Evolutionary conservation across 2,113 vertebrate species (phyloP).

Genomic region (Percina caprodes): DNA sequence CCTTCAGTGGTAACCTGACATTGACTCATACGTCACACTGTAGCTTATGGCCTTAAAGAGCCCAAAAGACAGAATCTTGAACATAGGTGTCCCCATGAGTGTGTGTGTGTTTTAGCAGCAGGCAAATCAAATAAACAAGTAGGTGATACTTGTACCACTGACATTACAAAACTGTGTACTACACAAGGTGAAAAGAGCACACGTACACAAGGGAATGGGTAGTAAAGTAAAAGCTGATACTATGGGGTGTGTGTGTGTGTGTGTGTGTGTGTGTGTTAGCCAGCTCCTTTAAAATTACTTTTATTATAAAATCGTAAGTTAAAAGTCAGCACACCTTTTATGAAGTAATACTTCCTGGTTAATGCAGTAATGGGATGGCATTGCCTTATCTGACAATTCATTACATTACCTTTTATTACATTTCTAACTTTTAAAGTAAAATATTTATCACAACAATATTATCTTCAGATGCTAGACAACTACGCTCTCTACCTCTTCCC

Average conservation of each 20-base stretch:
- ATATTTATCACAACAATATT: constrained; percentile 11
- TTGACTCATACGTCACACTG: constrained; percentile 55
- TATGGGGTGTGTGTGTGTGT: too few species aligned
- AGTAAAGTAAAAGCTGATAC: not conserved
- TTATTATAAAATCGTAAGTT: not conserved
- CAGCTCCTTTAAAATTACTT: not conserved
- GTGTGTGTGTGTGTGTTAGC: too few species aligned
- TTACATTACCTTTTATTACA: not conserved
- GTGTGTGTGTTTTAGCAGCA: not conserved
- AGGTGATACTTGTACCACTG: not conserved
- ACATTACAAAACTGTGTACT: not conserved
- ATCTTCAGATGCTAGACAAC: not conserved
- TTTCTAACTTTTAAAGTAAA: constrained; percentile 4
- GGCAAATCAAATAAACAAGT: not conserved
- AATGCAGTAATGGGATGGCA: not conserved
- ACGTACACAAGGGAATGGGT: too few species aligned
- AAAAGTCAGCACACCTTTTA: constrained; percentile 7
- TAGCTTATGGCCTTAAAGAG: constrained; percentile 32
- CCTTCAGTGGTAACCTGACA: constrained; percentile 55
- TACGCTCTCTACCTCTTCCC: not conserved
- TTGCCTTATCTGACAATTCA: constrained; percentile 8
- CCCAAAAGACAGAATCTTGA: constrained; percentile 6
- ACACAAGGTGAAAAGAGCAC: not conserved
- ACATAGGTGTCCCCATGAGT: not conserved
- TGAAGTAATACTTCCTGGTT: constrained; percentile 1